Evolutionary conservation across 2,113 vertebrate species (phyloP), one percentile per base, ranked within the genome.

Genomic region (Fukomys damarensis): DNA sequence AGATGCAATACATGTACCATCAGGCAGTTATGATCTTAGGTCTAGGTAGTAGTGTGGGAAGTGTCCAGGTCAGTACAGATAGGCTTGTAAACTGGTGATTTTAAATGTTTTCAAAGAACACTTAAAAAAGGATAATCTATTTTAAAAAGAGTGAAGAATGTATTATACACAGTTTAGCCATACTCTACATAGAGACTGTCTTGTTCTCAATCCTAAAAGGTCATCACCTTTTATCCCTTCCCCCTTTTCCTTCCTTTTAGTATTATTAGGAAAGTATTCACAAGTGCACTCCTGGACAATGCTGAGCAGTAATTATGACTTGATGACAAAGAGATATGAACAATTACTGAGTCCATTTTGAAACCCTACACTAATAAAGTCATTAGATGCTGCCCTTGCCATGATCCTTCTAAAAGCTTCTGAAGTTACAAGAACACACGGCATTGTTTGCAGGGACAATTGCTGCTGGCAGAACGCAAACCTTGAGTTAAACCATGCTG

Each of bases 291-390:
- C 98, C 97, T 59, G 89, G 98, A 99, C 99, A 99, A 99, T 98
- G 97, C 97, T 96, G 92, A 98, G 98, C 98, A 98, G 98, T 99
- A 99, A 99, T 99, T 99, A 99, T 99, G 99, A 99, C 98, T 99
- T 98, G 98, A 98, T 99, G 98, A 99, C 99, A 99, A 99, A 99
- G 99, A 98, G 99, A 99, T 98, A 98, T 96, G 98, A 99, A 99
- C 99, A 99, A 99, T 99, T 98, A 99, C 98, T 84, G 97, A 99
- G 98, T 98, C 99, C 98, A 98, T 99, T 99, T 98, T 99, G 99
- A 99, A 99, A 99, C 98, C 99, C 98, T 98, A 99, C 99, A 99
- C 99, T 99, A 99, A 99, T 99, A 99, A 99, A 99, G 98, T 98
- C 98, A 99, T 99, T 99, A 99, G 99, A 99, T 99, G 99, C 98